A percentile compares a stretch with the other conserved stretches of the same genome.
These are phyloP conservation scores for Pediacus dermestoides DNA, from an alignment of 2,888 invertebrate genomes.

Conservation along the genomic window DNA sequence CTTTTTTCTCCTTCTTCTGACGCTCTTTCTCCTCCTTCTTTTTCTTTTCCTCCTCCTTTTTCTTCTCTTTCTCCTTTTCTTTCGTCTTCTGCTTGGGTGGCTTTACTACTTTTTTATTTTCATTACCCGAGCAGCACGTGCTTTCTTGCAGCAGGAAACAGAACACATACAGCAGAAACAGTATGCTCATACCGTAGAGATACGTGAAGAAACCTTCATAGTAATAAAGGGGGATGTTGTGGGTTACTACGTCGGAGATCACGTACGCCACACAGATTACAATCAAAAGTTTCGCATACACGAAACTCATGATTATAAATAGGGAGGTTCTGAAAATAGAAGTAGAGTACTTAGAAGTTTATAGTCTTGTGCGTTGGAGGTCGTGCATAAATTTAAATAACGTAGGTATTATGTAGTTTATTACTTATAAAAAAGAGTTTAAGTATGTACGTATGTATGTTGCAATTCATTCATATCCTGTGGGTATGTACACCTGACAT, in stretches of 20 bases:
- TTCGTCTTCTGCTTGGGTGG: slow-evolving; percentile 51
- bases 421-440: too few relatives aligned
- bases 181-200: slow-evolving; percentile 87
- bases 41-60: slow-evolving; percentile 52
- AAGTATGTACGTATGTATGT: too few relatives aligned
- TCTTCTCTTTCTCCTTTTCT: slow-evolving; percentile 55
- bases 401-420: too few relatives aligned
- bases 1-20: slow-evolving; percentile 57
- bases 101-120: slow-evolving; percentile 54
- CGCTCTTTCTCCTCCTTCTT: slow-evolving; percentile 57
- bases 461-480: too few relatives aligned
- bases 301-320: slow-evolving; percentile 93
- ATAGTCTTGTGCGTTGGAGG: too few relatives aligned
- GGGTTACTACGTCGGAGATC: slow-evolving; percentile 90
- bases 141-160: slow-evolving; percentile 91
- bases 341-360: too few relatives aligned
- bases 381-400: too few relatives aligned
- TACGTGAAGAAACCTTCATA: slow-evolving; percentile 96
- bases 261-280: slow-evolving; percentile 93
- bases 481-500: too few relatives aligned
- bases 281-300: slow-evolving; percentile 91
- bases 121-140: slow-evolving; percentile 73
- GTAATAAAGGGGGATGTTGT: slow-evolving; percentile 86
- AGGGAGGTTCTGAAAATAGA: slow-evolving; percentile 76
- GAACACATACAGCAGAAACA: slow-evolving; percentile 90